Evolutionary conservation across 2,888 invertebrate genomes (phyloP), one percentile per base, ranked within the genome.

Genomic region (Embidobia sp.): DNA sequence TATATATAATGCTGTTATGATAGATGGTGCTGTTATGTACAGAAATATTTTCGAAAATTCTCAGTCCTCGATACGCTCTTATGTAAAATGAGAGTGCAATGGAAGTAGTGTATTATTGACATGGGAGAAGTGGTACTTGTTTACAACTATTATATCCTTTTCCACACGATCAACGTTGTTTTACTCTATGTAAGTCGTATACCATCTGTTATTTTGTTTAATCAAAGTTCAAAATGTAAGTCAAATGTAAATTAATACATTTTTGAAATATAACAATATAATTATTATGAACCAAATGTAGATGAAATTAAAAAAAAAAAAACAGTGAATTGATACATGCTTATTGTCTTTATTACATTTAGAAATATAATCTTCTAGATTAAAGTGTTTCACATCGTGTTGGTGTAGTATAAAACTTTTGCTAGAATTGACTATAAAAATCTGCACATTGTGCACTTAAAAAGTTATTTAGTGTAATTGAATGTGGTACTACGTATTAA

Each of bases 11-110:
- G 82, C 81, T 83, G 81, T 83, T 85, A 85, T 86, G 86, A 86
- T 85, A 86, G 82, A 86, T 85, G 85, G 86, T 88, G 87, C 86
- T 85, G 85, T 84, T 89, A 88, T 89, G 80, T 88, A 89, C 89
- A 89, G 82, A 76, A 48, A 55, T 49, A 16, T 85, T 83, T 84
- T 85, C 82, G 86, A 85, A 85, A 85, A 84, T 84, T 85, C 84
- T 85, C 83, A 83, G 82, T 82, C 82, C 85, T 86, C 86, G 84
- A 77, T 48, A 53, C 69, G 57, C 51, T 63, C 40, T 64, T 15
- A 74, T 6, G n/a, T 29, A 61, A 70, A 40, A 64, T 29, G 37
- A 16, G 31, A 16, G 66, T 59, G 40, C 51, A 31, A 59, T 70
- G 64, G 64, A 77, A 70, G 76, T 64, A 33, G 57, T 70, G 57